These are phyloP conservation scores for Manis crassicaudata DNA, from an alignment of 2,797 vertebrate species.

Conservation along the genomic window DNA sequence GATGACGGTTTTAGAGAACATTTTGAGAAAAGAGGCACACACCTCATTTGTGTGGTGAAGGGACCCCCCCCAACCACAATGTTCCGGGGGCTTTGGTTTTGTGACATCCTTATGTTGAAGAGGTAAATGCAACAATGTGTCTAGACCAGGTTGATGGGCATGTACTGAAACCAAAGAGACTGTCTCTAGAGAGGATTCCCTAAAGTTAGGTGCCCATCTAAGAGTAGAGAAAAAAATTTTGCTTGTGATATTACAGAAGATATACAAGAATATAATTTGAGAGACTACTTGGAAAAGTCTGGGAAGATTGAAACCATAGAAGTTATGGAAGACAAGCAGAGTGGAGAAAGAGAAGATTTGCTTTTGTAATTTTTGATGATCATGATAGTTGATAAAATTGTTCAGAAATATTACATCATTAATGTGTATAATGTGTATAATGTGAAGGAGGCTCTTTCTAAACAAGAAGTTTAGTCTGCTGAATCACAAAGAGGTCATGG, in stretches of 20 bases:
- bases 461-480: background rate
- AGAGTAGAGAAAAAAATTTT: background rate
- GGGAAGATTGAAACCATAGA: background rate
- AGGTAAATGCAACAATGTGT: background rate
- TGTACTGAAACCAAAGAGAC: background rate
- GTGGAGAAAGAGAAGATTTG: background rate
- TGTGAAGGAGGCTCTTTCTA: background rate
- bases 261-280: background rate
- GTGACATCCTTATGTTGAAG: background rate
- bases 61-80: background rate
- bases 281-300: background rate
- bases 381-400: background rate
- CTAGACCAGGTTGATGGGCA: background rate
- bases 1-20: background rate
- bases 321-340: background rate
- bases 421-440: background rate
- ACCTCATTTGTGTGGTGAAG: background rate
- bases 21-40: background rate
- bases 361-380: background rate
- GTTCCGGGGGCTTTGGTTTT: background rate
- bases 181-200: background rate
- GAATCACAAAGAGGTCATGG: background rate
- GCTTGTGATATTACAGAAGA: background rate
- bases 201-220: background rate
- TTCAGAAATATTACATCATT: background rate